Evolutionary conservation across 2,113 vertebrate genomes (phyloP).

Genomic region (Caretta caretta): DNA sequence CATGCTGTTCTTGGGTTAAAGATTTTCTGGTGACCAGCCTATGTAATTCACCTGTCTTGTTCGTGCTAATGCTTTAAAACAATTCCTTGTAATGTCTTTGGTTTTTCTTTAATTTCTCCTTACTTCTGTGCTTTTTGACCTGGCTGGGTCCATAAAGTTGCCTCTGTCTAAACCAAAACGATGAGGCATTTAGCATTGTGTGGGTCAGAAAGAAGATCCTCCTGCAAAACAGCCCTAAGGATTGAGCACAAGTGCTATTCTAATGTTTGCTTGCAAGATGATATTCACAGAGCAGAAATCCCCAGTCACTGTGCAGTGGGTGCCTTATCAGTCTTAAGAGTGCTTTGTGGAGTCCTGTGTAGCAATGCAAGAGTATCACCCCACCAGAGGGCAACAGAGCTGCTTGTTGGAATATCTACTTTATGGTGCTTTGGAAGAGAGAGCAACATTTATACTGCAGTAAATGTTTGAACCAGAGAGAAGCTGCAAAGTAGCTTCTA

Average conservation of each 20-base stretch:
- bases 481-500: not conserved
- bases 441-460: fast-evolving
- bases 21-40: not conserved
- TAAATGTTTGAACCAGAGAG: not conserved
- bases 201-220: not conserved
- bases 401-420: not conserved
- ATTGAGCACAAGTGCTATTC: not conserved
- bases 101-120: not conserved
- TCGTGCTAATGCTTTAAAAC: not conserved
- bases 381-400: not conserved
- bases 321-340: not conserved
- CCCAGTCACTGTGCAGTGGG: not conserved
- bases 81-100: not conserved
- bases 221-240: no score
- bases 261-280: not conserved
- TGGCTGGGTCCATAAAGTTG: not conserved
- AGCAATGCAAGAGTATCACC: not conserved
- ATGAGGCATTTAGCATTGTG: not conserved
- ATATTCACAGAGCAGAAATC: not conserved
- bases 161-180: not conserved
- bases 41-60: not conserved
- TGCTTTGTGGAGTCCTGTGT: not conserved
- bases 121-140: not conserved
- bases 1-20: not conserved
- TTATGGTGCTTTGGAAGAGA: not conserved